Base-by-base conservation (phyloP, 2,888 invertebrate genomes). In the Leucozona laternaria region DNA sequence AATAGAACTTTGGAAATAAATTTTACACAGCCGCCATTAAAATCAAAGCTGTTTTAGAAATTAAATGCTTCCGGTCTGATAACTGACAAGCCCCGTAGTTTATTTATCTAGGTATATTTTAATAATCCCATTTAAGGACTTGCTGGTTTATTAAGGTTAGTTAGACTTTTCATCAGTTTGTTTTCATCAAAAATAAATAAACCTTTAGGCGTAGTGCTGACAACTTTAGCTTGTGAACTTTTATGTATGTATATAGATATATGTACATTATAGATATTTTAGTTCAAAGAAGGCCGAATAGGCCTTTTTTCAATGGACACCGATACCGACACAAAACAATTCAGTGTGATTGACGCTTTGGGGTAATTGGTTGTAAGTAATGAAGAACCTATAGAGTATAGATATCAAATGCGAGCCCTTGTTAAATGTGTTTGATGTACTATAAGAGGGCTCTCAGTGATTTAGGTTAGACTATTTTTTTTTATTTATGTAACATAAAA, bases 351-450 rank as follows among this genome's bases (percentile, higher is more conserved):
- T 62, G 60, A 60, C 37, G 60, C 25, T 40, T 45, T 15, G 43
- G 43, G 62, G 43, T 62, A 62, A 62, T 62, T 62, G 62, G 20
- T 25, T 43, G 43, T 25, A 28, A 62, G 43, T 43, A 43, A 60
- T 43, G 40, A 60, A 62, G 62, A 28, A 31, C 8, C 31, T 31
- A 31, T 28, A 28, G 4, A 28, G 28, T 7, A 62, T 11, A 40
- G 43, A 43, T 43, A 43, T 62, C 40, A 57, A 57, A 57, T 31
- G n/a, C n/a, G 31, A 57, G 17, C 11, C 4, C 11, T 11, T 4
- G n/a, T n/a, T 60, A 17, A 62, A 43, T 62, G 62, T 62, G 13
- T 60, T 60, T 60, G 60, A 60, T 60, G 34, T 28, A 11, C n/a
- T 43, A 43, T n/a, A n/a, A n/a, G n/a, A 43, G 6, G n/a, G 43